These are phyloP conservation scores for Eptesicus fuscus DNA, from an alignment of 2,113 vertebrate species.

Conservation along the genomic window DNA sequence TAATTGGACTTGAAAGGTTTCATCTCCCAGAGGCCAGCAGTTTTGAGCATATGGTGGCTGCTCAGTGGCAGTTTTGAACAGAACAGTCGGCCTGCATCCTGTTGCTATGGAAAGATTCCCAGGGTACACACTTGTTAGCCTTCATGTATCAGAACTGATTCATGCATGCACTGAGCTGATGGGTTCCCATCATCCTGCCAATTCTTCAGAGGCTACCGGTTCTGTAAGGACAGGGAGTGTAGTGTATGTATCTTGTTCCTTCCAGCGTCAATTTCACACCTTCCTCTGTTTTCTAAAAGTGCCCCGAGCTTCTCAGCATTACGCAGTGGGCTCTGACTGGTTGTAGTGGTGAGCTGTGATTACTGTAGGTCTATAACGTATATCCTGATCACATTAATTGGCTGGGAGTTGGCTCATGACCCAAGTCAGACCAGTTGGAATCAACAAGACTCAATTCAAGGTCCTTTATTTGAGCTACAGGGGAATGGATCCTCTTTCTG, in stretches of 20 bases:
- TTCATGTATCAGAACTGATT: background rate
- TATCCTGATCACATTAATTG: background rate
- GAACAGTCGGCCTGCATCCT: background rate
- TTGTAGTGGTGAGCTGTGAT: background rate
- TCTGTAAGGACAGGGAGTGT: background rate
- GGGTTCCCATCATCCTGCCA: background rate
- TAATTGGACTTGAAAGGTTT: conserved; percentile 42
- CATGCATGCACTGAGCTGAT: background rate
- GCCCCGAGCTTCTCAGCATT: background rate
- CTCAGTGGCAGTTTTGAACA: conserved; percentile 18
- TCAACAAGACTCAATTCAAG: background rate
- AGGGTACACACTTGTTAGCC: background rate
- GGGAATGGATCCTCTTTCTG: background rate
- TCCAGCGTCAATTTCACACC: background rate
- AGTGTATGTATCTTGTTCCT: background rate
- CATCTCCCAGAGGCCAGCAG: conserved; percentile 28
- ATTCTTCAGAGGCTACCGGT: background rate
- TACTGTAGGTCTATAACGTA: background rate
- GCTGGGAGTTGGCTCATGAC: background rate
- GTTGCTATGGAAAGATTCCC: conserved; percentile 17
- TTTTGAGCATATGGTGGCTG: conserved; percentile 33
- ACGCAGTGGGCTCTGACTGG: background rate
- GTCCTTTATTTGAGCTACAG: background rate
- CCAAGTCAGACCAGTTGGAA: background rate
- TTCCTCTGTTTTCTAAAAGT: background rate